Evolutionary conservation across 2,797 vertebrate genomes (phyloP), one percentile per base, ranked within the genome.

Genomic region (Phalanger gymnotis): DNA sequence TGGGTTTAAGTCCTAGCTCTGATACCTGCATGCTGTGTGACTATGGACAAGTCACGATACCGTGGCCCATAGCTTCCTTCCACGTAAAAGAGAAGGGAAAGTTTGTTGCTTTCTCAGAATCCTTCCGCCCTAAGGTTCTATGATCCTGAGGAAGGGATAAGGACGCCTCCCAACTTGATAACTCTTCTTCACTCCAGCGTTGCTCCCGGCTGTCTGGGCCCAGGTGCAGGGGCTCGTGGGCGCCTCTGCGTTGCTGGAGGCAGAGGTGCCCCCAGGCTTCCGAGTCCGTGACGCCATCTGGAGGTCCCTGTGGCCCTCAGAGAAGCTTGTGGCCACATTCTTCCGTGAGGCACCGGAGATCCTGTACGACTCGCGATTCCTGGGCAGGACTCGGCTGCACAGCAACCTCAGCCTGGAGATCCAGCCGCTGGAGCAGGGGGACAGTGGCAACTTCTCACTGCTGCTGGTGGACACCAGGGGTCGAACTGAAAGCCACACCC

Each of bases 331-430:
- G 97, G 98, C 98, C 87, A 97, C 97, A 0, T 98, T 93, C n/a
- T 98, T 98, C 91, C 92, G 73, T 22, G 98, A 97, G 14, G 96
- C 93, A 5, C 40, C 55, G 0, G 97, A 98, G 92, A 98, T 89
- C 2, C 93, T 95, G 0, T 98, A 98, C 90, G 97, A 54, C 19
- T 98, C 98, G n/a, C 97, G 96, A 51, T 98, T 98, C 92, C 93
- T 97, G 47, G 98, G 98, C 56, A 95, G 98, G 93, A 96, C 93
- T 81, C 97, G 73, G 40, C 97, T 98, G 0, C 96, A 97, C 58
- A 12, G n/a, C 19, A 98, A 98, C 95, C 96, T 98, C 89, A 98
- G 97, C 57, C 96, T 98, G 91, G 96, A 98, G 91, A 97, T 98
- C 0, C 19, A 40, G 9, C 96, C 91, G 0, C 96, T 98, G 92